A percentile compares a stretch with the other conserved stretches of the same genome.
Evolutionary conservation across 2,797 vertebrate species (phyloP).

Genomic region (Onychomys arenicola): DNA sequence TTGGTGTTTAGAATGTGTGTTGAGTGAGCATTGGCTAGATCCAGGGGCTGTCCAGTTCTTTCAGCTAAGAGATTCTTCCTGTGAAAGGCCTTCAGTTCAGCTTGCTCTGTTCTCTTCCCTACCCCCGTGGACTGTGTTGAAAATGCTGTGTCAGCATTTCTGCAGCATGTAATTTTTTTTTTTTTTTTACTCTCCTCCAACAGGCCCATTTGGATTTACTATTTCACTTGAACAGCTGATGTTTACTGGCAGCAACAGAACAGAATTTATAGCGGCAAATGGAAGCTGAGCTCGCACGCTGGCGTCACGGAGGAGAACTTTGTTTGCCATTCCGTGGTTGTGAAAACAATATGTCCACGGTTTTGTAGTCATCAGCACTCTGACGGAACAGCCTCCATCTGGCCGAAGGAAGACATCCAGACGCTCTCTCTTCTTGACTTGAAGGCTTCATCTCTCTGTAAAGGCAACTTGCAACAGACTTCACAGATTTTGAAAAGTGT

Average conservation of each 20-base stretch:
- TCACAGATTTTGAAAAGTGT: conserved; percentile 58
- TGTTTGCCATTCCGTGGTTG: conserved; percentile 81
- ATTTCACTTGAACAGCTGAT: conserved; percentile 79
- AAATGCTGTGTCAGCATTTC: conserved; percentile 78
- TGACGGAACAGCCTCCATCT: conserved; percentile 83
- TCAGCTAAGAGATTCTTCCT: conserved; percentile 45
- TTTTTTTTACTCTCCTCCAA: conserved; percentile 70
- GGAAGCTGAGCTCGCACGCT: conserved; percentile 76
- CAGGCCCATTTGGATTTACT: conserved; percentile 79
- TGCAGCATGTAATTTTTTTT: conserved; percentile 79
- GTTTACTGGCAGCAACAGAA: conserved; percentile 82
- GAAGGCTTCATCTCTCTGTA: conserved; percentile 72
- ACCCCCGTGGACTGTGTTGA: conserved; percentile 52
- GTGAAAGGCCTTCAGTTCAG: conserved; percentile 50
- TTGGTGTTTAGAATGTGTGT: conserved; percentile 61
- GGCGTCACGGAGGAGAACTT: conserved; percentile 74
- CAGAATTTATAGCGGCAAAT: conserved; percentile 79
- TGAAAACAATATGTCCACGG: conserved; percentile 81
- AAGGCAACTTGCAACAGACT: conserved; percentile 65
- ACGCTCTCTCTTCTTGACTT: conserved; percentile 75
- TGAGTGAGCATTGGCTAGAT: conserved; percentile 38
- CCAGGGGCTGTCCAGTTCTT: not conserved
- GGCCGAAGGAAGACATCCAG: conserved; percentile 78
- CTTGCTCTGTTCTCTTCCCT: not conserved
- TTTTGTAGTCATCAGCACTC: conserved; percentile 86